These are phyloP conservation scores for Mactra quadrangularis DNA, from an alignment of 1,140 invertebrate species.

Conservation along the genomic window DNA sequence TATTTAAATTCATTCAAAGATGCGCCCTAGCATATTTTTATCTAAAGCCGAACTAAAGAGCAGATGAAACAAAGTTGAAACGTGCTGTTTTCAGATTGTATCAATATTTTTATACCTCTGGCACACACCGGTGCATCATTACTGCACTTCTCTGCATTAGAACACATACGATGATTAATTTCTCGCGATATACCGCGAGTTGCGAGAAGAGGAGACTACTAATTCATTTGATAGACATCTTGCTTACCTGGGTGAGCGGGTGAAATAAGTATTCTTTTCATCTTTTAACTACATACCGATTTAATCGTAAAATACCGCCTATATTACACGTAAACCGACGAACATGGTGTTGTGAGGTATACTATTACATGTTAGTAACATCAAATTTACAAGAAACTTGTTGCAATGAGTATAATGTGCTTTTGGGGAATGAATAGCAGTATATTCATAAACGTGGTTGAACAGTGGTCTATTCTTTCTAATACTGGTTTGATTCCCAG, in stretches of 20 bases:
- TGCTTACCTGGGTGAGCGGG: not conserved
- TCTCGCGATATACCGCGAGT: not conserved
- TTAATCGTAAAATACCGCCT: constrained; percentile 5
- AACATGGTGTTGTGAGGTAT: too few relatives aligned
- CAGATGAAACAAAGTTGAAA: not conserved
- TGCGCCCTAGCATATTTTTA: too few relatives aligned
- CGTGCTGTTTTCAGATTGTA: not conserved
- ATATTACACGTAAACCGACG: too few relatives aligned
- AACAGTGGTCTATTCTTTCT: too few relatives aligned
- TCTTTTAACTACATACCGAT: not conserved
- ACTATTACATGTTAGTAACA: too few relatives aligned
- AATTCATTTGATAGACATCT: constrained; percentile 18
- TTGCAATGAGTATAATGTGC: too few relatives aligned
- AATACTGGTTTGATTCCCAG: too few relatives aligned
- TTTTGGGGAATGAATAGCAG: too few relatives aligned
- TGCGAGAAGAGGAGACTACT: not conserved
- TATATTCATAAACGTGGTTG: too few relatives aligned
- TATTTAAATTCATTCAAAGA: too few relatives aligned
- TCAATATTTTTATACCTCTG: not conserved
- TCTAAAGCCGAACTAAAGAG: not conserved
- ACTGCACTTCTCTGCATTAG: not conserved
- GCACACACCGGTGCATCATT: constrained; percentile 27
- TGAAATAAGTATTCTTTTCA: constrained; percentile 6
- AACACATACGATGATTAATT: constrained; percentile 7
- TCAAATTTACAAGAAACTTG: too few relatives aligned